A percentile compares a stretch with the other conserved stretches of the same genome.
These are phyloP conservation scores for Hemistola chrysoprasaria DNA, from an alignment of 2,888 invertebrate genomes.

Conservation along the genomic window DNA sequence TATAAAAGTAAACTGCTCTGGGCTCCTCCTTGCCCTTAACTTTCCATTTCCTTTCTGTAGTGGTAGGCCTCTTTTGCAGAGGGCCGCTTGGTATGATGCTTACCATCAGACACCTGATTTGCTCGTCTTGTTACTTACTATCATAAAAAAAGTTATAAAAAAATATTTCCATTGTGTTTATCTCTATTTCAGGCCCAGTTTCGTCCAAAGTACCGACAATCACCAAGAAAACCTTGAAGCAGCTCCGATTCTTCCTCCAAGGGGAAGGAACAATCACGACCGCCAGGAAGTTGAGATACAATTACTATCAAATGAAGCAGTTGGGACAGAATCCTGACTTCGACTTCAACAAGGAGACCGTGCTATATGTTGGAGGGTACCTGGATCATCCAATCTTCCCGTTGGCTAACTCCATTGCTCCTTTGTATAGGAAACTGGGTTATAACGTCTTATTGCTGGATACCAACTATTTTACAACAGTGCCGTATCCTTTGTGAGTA, in stretches of 20 bases:
- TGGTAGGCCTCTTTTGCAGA: too few species aligned
- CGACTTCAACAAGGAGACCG: slow-evolving; percentile 48
- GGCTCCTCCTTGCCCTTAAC: slow-evolving; percentile 26
- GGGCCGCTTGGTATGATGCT: too few species aligned
- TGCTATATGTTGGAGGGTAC: slow-evolving; percentile 57
- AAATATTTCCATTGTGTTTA: too few species aligned
- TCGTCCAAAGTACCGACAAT: slow-evolving; percentile 46
- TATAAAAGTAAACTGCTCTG: slow-evolving; percentile 8
- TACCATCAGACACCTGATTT: too few species aligned
- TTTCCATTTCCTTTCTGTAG: slow-evolving; percentile 15
- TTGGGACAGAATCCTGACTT: slow-evolving; percentile 43
- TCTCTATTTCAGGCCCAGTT: slow-evolving; percentile 54
- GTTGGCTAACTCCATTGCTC: slow-evolving; percentile 34
- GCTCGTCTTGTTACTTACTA: too few species aligned
- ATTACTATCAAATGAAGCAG: slow-evolving; percentile 41
- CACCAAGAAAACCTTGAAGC: slow-evolving; percentile 44
- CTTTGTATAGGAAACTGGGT: slow-evolving; percentile 43
- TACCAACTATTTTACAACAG: slow-evolving; percentile 48
- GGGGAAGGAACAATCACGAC: slow-evolving; percentile 27
- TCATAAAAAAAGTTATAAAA: too few species aligned
- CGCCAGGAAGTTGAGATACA: slow-evolving; percentile 41
- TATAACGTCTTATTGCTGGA: slow-evolving; percentile 56
- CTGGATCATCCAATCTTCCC: slow-evolving; percentile 50
- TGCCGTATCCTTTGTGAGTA: slow-evolving; percentile 60
- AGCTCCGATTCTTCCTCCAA: slow-evolving; percentile 43